Evolutionary conservation across 2,888 invertebrate species (phyloP).

Genomic region (Watsonalla binaria): DNA sequence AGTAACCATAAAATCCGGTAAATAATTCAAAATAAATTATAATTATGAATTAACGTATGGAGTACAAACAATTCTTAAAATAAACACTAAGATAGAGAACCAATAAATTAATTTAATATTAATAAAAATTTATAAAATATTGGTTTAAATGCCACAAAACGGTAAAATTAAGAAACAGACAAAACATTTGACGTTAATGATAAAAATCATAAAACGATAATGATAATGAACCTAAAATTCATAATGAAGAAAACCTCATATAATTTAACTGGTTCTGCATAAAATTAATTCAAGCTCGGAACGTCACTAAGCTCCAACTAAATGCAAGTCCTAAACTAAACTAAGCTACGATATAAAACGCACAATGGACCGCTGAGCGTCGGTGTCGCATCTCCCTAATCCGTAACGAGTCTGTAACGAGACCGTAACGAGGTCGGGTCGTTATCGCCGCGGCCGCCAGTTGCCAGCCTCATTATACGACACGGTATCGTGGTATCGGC

Average conservation of each 20-base stretch:
- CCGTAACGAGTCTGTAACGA: constrained; percentile 29
- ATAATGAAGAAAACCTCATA: not conserved
- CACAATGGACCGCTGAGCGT: constrained; percentile 9
- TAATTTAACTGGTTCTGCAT: not conserved
- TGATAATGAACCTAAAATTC: too few relatives aligned
- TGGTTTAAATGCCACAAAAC: too few relatives aligned
- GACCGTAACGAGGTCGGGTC: constrained; percentile 34
- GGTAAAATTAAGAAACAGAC: too few relatives aligned
- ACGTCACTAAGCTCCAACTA: not conserved
- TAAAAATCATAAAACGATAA: too few relatives aligned
- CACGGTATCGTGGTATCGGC: constrained; percentile 19
- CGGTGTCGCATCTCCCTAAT: constrained; percentile 33
- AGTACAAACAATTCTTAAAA: too few relatives aligned
- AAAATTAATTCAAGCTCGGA: not conserved
- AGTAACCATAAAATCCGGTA: not conserved
- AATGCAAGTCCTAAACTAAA: constrained; percentile 9
- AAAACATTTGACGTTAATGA: too few relatives aligned
- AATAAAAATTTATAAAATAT: too few relatives aligned
- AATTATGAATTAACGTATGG: not conserved
- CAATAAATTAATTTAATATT: too few relatives aligned
- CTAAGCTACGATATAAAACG: constrained; percentile 1
- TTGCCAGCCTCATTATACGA: constrained; percentile 49
- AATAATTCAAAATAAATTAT: not conserved
- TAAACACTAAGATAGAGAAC: too few relatives aligned
- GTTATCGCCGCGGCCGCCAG: constrained; percentile 42